phyloP scores from a whole-genome alignment of 2,888 invertebrate species.

The Periphyllus acericola region DNA sequence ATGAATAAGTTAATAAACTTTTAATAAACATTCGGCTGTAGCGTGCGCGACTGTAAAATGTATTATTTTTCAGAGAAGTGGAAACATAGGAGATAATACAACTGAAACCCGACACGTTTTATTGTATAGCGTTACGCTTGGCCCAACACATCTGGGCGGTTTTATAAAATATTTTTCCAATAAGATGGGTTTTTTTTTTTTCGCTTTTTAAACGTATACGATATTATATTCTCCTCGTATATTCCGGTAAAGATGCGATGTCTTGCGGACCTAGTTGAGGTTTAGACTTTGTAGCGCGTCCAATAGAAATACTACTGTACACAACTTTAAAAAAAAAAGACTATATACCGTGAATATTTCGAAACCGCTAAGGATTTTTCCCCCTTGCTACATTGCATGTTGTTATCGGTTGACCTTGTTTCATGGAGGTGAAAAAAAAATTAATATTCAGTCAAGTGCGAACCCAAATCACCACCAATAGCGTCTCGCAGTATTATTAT shows the following conservation, averaged over 20 bases:
- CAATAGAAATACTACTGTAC: not conserved
- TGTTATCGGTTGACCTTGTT: conserved; percentile 1
- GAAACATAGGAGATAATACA: conserved; percentile 15
- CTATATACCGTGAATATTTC: conserved; percentile 21
- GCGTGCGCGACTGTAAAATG: not conserved
- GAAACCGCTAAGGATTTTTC: not conserved
- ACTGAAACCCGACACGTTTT: conserved; percentile 25
- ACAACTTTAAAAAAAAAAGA: not conserved
- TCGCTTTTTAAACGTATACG: conserved; percentile 6
- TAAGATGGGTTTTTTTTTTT: not conserved
- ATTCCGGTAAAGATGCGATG: not conserved
- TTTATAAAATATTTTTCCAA: conserved; percentile 19
- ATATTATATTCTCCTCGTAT: not conserved
- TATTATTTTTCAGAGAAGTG: conserved; percentile 1
- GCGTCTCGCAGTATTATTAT: not conserved
- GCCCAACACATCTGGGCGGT: not conserved
- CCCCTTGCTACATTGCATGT: not conserved
- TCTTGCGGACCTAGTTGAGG: not conserved
- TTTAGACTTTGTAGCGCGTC: not conserved
- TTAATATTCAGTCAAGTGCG: not conserved
- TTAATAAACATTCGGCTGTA: conserved; percentile 10
- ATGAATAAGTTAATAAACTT: not conserved
- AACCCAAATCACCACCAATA: not conserved
- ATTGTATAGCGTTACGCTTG: conserved; percentile 10
- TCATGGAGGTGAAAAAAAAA: not conserved